A percentile compares a stretch with the other conserved stretches of the same genome.
These are phyloP conservation scores for Carassius carassius DNA, from an alignment of 2,113 vertebrate genomes.

Conservation along the genomic window DNA sequence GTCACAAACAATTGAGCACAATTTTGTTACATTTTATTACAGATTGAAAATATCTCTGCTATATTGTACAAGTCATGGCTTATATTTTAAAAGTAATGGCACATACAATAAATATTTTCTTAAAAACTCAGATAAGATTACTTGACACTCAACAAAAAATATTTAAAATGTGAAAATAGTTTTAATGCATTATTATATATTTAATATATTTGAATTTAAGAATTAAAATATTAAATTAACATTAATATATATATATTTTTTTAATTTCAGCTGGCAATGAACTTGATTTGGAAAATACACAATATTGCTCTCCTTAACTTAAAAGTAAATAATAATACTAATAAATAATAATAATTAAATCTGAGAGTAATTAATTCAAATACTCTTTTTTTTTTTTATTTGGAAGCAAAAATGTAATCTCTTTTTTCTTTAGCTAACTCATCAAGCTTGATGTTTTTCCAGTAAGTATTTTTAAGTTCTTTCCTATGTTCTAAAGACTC, in stretches of 20 bases:
- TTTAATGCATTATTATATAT: background rate
- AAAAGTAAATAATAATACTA: background rate
- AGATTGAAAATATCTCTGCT: background rate
- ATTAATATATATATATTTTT: background rate
- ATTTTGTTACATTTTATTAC: background rate
- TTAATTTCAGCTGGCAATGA: background rate
- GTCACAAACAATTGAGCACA: background rate
- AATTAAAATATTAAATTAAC: background rate
- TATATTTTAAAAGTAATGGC: background rate
- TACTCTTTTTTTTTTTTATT: background rate
- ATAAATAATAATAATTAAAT: background rate
- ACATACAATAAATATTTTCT: slow-evolving; percentile 12
- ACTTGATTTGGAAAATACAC: background rate
- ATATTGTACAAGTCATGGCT: background rate
- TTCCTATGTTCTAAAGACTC: background rate
- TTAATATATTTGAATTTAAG: background rate
- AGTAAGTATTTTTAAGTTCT: background rate
- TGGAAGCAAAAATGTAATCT: background rate
- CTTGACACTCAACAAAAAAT: background rate
- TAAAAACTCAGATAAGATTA: background rate
- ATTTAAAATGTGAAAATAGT: background rate
- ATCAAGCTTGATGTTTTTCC: slow-evolving; percentile 18
- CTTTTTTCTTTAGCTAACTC: background rate
- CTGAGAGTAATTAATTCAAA: background rate
- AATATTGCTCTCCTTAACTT: slow-evolving; percentile 19